Evolutionary conservation across 2,797 vertebrate species (phyloP).

Genomic region (Sus cebifrons): DNA sequence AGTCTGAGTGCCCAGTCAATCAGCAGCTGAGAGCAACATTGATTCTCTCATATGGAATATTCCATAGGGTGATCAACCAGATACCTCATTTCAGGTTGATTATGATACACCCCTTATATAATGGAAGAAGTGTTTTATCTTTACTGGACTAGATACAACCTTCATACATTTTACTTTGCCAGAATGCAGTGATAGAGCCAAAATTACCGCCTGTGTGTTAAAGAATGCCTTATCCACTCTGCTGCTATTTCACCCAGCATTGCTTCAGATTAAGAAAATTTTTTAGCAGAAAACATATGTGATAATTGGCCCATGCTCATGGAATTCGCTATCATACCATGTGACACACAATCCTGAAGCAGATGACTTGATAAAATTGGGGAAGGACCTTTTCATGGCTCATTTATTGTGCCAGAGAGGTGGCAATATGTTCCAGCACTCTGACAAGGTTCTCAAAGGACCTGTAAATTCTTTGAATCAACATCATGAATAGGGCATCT

Average conservation of each 20-base stretch:
- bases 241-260: neutral
- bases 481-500: neutral
- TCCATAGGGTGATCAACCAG: neutral
- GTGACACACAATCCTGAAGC: neutral
- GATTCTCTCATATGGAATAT: neutral
- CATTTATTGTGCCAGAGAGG: neutral
- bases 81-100: neutral
- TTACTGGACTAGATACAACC: neutral
- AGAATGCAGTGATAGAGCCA: neutral
- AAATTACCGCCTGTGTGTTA: neutral
- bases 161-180: neutral
- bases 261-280: neutral
- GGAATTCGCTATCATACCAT: neutral
- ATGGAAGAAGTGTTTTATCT: neutral
- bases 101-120: neutral
- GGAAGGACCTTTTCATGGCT: neutral
- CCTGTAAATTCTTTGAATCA: neutral
- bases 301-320: neutral
- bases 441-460: neutral
- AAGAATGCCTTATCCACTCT: neutral
- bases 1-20: neutral
- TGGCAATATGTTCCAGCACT: neutral
- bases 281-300: neutral
- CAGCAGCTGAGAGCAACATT: neutral
- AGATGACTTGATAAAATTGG: neutral